phyloP scores from a whole-genome alignment of 2,888 invertebrate species.

The Zelleria hepariella region DNA sequence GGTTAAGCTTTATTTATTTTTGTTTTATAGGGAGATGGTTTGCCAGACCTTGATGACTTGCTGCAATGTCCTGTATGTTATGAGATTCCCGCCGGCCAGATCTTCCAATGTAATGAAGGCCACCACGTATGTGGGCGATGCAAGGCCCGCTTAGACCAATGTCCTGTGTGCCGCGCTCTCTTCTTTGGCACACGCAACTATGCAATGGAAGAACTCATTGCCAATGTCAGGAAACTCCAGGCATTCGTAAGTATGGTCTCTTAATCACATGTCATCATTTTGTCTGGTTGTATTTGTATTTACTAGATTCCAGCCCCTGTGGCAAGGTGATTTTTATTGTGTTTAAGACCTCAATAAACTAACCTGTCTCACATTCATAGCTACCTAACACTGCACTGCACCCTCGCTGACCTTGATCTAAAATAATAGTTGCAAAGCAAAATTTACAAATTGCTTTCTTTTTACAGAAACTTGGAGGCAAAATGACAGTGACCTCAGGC shows the following conservation, averaged over 20 bases:
- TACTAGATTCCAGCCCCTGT: background rate
- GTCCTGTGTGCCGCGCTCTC: slow-evolving; percentile 65
- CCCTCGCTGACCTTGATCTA: too few relatives aligned
- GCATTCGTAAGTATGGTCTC: slow-evolving; percentile 58
- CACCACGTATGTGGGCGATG: slow-evolving; percentile 71
- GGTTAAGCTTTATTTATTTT: background rate
- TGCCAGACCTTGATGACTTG: slow-evolving; percentile 66
- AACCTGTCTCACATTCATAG: background rate
- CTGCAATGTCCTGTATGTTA: slow-evolving; percentile 73
- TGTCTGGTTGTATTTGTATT: background rate
- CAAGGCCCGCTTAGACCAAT: slow-evolving; percentile 52
- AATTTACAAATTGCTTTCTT: slow-evolving; percentile 4
- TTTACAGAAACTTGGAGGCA: slow-evolving; percentile 51
- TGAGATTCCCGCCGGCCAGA: slow-evolving; percentile 57
- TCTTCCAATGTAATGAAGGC: slow-evolving; percentile 69
- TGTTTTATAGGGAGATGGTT: slow-evolving; percentile 42
- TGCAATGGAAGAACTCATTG: slow-evolving; percentile 67
- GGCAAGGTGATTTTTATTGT: too few relatives aligned
- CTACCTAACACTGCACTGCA: too few relatives aligned
- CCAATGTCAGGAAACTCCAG: slow-evolving; percentile 56
- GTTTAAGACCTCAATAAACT: background rate
- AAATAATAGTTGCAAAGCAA: background rate
- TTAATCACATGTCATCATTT: background rate
- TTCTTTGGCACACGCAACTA: slow-evolving; percentile 70
- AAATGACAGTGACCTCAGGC: slow-evolving; percentile 36